phyloP scores from a whole-genome alignment of 2,888 invertebrate species.

The Keiferia lycopersicella region DNA sequence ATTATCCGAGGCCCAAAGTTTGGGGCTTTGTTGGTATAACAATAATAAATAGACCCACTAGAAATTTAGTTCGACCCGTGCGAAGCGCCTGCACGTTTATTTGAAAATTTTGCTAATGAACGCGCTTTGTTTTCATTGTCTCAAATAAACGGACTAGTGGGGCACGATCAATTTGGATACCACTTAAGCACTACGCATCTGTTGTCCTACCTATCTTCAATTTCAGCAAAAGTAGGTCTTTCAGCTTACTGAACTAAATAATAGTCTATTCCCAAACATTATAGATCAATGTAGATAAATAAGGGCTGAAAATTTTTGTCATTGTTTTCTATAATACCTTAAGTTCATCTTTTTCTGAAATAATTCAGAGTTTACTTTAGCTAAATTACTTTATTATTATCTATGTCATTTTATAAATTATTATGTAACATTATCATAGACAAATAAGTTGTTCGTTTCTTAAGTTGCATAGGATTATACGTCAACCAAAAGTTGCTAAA shows the following conservation, averaged over 20 bases:
- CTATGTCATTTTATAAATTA: too few relatives aligned
- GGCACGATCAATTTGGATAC: constrained; percentile 24
- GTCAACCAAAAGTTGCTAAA: too few relatives aligned
- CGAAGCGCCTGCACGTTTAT: constrained; percentile 32
- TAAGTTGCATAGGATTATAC: too few relatives aligned
- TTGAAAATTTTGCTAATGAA: constrained; percentile 36
- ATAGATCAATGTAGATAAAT: too few relatives aligned
- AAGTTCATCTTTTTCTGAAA: too few relatives aligned
- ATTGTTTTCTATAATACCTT: too few relatives aligned
- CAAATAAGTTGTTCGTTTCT: too few relatives aligned
- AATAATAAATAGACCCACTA: constrained; percentile 40
- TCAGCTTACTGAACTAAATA: background rate
- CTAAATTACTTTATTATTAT: too few relatives aligned
- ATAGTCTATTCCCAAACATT: too few relatives aligned
- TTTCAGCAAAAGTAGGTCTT: background rate
- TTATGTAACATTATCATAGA: too few relatives aligned
- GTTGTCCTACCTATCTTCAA: background rate
- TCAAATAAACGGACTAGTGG: constrained; percentile 24
- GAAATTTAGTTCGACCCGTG: constrained; percentile 38
- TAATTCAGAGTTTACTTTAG: too few relatives aligned
- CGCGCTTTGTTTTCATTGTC: constrained; percentile 31
- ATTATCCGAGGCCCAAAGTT: constrained; percentile 38
- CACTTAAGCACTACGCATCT: constrained; percentile 5
- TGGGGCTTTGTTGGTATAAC: constrained; percentile 37
- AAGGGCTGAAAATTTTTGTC: too few relatives aligned